Evolutionary conservation across 2,797 vertebrate species (phyloP), one percentile per base, ranked within the genome.

Genomic region (Pterois miles): DNA sequence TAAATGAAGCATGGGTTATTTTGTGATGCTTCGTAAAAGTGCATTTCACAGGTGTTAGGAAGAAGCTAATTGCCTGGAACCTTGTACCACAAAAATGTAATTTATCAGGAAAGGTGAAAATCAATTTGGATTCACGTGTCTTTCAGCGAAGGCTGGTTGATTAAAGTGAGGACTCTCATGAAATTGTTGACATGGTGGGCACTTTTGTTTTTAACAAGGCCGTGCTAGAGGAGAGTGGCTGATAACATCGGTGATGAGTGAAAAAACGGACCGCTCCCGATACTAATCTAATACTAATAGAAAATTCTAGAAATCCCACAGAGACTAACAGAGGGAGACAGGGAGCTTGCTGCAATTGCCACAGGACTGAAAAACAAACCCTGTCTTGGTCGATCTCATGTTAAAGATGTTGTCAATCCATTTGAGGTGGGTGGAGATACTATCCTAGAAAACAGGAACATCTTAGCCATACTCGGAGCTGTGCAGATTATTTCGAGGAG

Each of bases 391-490:
- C 46, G 23, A 46, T 82, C 68, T 67, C 38, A 50, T 58, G 57
- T 57, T 64, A 4, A 46, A 79, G 70, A 80, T 71, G 54, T 54
- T 83, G 82, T 83, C 69, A 62, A 80, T 85, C 71, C 66, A 25
- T 76, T 65, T 65, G 66, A 80, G 70, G 50, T 29, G 72, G 63
- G 60, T 73, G 79, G 74, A 85, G 79, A 82, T 64, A 12, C 70
- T 58, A 22, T 48, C 62, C 64, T 46, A 56, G 74, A 82, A 68
- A 87, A 76, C 71, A 46, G 76, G 65, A 66, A 72, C 62, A 67
- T 84, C 74, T 84, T 65, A 65, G 73, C 65, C 71, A 23, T 2
- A 60, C 83, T 86, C 56, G 13, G 56, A 89, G 84, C 78, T 33
- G 8, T 25, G 62, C 6, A 2, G 78, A 74, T 84, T 69, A 53